phyloP scores from a whole-genome alignment of 2,113 vertebrate species.

The Dipodomys ordii region DNA sequence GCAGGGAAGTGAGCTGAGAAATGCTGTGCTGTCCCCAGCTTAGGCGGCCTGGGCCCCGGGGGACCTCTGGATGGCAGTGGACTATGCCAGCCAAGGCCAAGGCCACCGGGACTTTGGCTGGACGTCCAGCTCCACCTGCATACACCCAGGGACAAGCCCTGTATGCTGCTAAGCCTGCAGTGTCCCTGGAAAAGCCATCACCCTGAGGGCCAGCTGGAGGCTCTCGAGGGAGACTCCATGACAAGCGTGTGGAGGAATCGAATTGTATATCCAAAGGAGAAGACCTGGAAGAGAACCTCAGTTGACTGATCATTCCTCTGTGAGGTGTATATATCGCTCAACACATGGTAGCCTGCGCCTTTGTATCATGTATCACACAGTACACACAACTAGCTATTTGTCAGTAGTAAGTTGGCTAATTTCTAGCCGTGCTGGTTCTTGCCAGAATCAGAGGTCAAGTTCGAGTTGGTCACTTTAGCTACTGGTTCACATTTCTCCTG shows the following conservation, averaged over 20 bases:
- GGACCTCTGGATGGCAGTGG: too few species aligned
- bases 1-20: too few species aligned
- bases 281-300: not conserved
- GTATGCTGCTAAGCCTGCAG: fast-evolving
- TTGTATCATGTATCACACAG: not conserved
- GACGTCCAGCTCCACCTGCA: not conserved
- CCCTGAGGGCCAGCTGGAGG: not conserved
- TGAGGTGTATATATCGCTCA: too few species aligned
- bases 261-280: not conserved
- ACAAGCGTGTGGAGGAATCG: fast-evolving
- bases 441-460: not conserved
- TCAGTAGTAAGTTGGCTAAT: not conserved
- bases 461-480: not conserved
- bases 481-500: not conserved
- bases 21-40: too few species aligned
- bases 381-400: not conserved
- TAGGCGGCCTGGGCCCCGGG: too few species aligned
- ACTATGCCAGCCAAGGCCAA: too few species aligned
- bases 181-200: not conserved
- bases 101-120: not conserved
- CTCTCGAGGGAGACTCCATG: not conserved
- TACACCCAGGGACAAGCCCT: not conserved
- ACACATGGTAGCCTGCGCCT: too few species aligned
- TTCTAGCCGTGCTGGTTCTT: not conserved
- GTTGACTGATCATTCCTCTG: not conserved